A percentile compares a stretch with the other conserved stretches of the same genome.
Conservation (phyloP, 1,140 invertebrate genomes). For the Hesperophylax magnus region DNA sequence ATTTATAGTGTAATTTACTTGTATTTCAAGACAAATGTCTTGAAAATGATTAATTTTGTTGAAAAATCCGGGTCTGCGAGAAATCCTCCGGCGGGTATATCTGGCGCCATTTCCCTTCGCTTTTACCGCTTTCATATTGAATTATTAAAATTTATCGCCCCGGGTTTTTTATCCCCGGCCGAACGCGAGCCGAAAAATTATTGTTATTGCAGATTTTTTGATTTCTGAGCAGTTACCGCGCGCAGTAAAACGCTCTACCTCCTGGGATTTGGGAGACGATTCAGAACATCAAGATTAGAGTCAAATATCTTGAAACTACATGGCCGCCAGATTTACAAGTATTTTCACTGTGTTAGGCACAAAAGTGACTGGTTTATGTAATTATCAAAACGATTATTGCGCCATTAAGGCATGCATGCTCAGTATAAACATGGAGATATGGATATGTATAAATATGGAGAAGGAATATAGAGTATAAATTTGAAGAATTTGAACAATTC, state of each 20-base stretch:
- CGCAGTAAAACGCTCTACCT: conserved; percentile 51
- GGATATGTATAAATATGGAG: too few relatives aligned
- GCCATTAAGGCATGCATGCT: too few relatives aligned
- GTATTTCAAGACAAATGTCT: neutral
- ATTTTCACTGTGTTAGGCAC: too few relatives aligned
- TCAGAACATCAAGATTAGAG: too few relatives aligned
- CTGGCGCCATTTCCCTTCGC: conserved; percentile 55
- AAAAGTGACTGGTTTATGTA: too few relatives aligned
- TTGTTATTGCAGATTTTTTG: conserved; percentile 59
- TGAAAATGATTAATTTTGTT: neutral
- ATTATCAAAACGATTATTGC: too few relatives aligned
- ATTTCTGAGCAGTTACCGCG: conserved; percentile 56
- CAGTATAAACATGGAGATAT: too few relatives aligned
- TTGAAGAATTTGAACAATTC: too few relatives aligned
- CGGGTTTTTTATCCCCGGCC: conserved; percentile 49
- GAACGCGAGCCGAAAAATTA: conserved; percentile 52
- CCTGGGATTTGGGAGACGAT: conserved; percentile 44
- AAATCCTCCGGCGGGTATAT: conserved; percentile 42
- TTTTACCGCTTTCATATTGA: conserved; percentile 58
- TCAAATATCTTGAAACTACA: too few relatives aligned
- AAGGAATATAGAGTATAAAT: too few relatives aligned
- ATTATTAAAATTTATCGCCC: conserved; percentile 59
- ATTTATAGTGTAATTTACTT: too few relatives aligned
- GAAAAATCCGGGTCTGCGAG: conserved; percentile 29
- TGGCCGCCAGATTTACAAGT: too few relatives aligned